Evolutionary conservation across 2,797 vertebrate genomes (phyloP).

Genomic region (Bovichtus diacanthus): DNA sequence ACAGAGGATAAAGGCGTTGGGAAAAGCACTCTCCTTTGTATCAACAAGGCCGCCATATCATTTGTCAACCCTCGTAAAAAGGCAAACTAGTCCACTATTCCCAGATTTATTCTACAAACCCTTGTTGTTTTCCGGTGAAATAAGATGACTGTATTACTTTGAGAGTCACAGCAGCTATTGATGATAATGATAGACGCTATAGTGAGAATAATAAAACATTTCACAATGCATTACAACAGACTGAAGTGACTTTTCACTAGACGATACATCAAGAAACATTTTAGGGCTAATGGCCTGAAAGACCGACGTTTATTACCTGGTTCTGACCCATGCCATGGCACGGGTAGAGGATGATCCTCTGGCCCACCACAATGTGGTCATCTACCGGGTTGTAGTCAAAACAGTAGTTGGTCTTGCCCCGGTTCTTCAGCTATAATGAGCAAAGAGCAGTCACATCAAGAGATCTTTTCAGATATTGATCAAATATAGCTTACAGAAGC

Average conservation of each 20-base stretch:
- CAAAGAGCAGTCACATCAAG: background rate
- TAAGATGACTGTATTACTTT: conserved; percentile 12
- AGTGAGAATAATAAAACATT: background rate
- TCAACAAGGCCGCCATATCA: conserved; percentile 10
- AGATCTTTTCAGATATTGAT: background rate
- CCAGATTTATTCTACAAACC: conserved; percentile 11
- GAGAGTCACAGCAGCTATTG: conserved; percentile 10
- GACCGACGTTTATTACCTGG: conserved; percentile 85
- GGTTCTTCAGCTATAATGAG: conserved; percentile 88
- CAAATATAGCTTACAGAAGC: background rate
- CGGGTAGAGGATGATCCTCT: conserved; percentile 89
- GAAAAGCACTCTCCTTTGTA: conserved; percentile 12
- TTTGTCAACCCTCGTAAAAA: conserved; percentile 30
- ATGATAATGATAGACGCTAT: background rate
- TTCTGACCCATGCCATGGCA: conserved; percentile 99
- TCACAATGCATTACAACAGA: background rate
- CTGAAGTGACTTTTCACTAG: background rate
- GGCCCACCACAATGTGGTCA: conserved; percentile 86
- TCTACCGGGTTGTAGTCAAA: conserved; percentile 95
- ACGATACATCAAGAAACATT: background rate
- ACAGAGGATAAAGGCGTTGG: conserved; percentile 24
- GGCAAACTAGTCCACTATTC: background rate
- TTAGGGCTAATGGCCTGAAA: background rate
- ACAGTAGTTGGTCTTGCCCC: conserved; percentile 89
- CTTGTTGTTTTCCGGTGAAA: background rate